Base-by-base conservation (phyloP, 2,888 invertebrate species). In the Philonicus albiceps region DNA sequence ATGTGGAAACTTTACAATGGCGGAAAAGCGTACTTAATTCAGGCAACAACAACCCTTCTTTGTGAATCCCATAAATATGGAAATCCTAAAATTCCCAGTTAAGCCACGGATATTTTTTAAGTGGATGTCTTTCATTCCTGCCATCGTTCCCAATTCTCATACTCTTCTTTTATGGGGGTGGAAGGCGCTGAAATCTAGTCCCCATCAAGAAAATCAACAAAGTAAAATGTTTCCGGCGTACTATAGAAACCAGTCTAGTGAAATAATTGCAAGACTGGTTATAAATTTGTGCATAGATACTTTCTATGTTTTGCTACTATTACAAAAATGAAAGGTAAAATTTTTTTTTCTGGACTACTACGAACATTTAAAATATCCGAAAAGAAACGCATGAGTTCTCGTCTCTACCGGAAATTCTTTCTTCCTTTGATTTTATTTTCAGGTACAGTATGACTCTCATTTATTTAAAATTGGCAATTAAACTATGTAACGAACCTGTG, bases 1-100 rank as follows among this genome's bases (percentile, higher is more conserved):
- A 64, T 27, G 64, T 64, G 22, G 7, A 27, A 64, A 13, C 27
- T 64, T 27, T 64, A 64, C 11, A 64, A 19, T 64, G 64, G 8
- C 22, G 40, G 40, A 22, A 34, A 76, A 76, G 37, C 75, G 75
- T 76, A 40, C 40, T 76, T 37, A 76, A 37, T 37, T 43, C 40
- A 40, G 13, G 40, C 76, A 76, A 76, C 37, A 76, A 76, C 37
- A 34, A 74, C 31, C 22, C 37, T 31, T 40, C 34, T 1, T 43
- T 13, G 19, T 34, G 40, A 76, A 76, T 76, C 40, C 40, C 37
- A 76, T 76, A 76, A 76, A 76, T 76, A 76, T 76, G 76, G 76
- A 40, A 76, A 76, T 76, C 76, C 22, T 34, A 11, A 76, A 76
- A 76, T 76, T 76, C 22, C 76, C 76, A 76, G 76, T 76, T 37